Conservation (phyloP, 2,888 invertebrate species). For the Laothoe populi region DNA sequence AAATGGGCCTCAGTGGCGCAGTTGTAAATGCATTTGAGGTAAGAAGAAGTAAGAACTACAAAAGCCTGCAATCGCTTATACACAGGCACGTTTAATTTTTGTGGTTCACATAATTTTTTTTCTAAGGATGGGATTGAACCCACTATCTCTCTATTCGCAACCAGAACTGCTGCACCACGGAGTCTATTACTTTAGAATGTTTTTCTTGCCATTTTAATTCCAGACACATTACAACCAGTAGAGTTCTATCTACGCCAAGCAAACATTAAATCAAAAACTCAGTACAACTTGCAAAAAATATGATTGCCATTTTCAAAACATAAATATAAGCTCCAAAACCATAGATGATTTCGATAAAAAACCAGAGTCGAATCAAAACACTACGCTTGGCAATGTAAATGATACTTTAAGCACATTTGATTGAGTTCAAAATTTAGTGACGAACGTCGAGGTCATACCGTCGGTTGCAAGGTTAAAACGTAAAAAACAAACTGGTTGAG, state of each 20-base stretch:
- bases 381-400: background rate
- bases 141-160: too few relatives aligned
- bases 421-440: conserved; percentile 6
- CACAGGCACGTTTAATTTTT: too few relatives aligned
- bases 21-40: too few relatives aligned
- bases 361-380: conserved; percentile 19
- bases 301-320: conserved; percentile 12
- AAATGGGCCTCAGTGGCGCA: too few relatives aligned
- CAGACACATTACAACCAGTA: background rate
- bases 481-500: conserved; percentile 23
- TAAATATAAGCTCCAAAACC: conserved; percentile 7
- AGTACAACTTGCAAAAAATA: background rate
- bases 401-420: background rate
- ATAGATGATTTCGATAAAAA: conserved; percentile 12
- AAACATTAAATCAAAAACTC: background rate
- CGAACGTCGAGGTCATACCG: conserved; percentile 13
- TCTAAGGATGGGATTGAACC: too few relatives aligned
- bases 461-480: conserved; percentile 20
- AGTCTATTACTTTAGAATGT: too few relatives aligned
- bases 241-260: background rate
- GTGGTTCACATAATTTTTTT: too few relatives aligned
- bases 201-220: too few relatives aligned
- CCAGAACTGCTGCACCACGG: too few relatives aligned
- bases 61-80: too few relatives aligned
- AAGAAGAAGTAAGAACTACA: too few relatives aligned